Percentiles rank a stretch among this genome's conserved stretches.
phyloP scores from a whole-genome alignment of 2,113 vertebrate species.

The Gavia stellata region DNA sequence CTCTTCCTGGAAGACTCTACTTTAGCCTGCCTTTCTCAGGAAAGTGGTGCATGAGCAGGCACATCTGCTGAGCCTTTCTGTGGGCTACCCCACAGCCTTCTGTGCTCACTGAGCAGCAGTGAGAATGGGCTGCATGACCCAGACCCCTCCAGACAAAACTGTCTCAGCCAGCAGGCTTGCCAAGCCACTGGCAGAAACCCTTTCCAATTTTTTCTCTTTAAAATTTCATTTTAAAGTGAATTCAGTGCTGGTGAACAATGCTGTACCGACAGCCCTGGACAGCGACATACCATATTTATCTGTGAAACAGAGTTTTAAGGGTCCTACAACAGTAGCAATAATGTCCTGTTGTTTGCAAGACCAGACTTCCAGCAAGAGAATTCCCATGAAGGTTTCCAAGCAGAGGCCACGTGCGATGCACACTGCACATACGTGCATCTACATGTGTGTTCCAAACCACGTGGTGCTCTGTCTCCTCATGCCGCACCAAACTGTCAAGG shows the following conservation, averaged over 20 bases:
- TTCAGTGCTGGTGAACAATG: not conserved
- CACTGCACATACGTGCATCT: accelerated
- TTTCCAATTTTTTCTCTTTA: not conserved
- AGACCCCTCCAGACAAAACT: not conserved
- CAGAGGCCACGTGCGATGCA: not conserved
- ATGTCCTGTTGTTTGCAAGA: not conserved
- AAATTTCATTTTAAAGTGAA: not conserved
- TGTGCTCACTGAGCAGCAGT: not conserved
- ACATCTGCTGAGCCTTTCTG: not conserved
- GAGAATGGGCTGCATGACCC: not conserved
- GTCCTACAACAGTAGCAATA: not conserved
- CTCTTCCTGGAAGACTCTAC: not conserved
- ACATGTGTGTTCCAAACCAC: not conserved
- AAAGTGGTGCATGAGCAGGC: not conserved
- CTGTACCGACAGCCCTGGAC: not conserved
- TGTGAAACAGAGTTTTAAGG: not conserved
- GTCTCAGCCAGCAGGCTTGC: not conserved
- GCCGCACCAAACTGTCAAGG: not conserved
- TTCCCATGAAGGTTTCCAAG: not conserved
- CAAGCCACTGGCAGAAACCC: not conserved
- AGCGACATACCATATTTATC: not conserved
- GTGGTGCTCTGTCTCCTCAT: not conserved
- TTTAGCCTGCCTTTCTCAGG: not conserved
- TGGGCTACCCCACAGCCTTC: not conserved
- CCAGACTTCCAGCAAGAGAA: not conserved